phyloP scores from a whole-genome alignment of 1,140 invertebrate genomes.

The Formica exsecta region DNA sequence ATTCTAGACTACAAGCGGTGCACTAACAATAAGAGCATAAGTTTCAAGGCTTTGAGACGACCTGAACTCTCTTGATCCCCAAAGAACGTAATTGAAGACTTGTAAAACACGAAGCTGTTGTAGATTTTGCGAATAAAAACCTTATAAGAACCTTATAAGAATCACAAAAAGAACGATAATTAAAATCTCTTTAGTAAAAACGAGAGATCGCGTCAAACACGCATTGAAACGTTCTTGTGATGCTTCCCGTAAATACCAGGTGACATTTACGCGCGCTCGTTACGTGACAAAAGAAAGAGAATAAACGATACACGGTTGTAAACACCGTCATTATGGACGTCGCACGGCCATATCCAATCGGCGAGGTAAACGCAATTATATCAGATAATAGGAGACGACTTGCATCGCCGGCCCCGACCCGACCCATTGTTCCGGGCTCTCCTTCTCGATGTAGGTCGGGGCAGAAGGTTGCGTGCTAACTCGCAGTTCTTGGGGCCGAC shows the following conservation, averaged over 20 bases:
- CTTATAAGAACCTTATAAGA: not conserved
- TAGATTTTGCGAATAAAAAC: not conserved
- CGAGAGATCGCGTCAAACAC: not conserved
- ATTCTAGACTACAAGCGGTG: not conserved
- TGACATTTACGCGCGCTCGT: conserved; percentile 35
- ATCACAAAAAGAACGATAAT: not conserved
- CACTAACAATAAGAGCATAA: not conserved
- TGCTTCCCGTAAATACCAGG: not conserved
- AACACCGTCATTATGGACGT: conserved; percentile 27
- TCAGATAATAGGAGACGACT: conserved; percentile 29
- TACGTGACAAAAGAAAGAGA: not conserved
- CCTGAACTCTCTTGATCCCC: not conserved
- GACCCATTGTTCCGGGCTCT: conserved; percentile 43
- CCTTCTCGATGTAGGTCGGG: conserved; percentile 36
- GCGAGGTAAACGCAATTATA: conserved; percentile 46
- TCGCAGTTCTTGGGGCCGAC: conserved; percentile 19
- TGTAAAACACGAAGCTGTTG: too few species aligned
- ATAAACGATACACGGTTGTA: not conserved
- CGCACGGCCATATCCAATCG: conserved; percentile 15
- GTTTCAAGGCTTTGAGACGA: not conserved
- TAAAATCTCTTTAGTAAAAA: not conserved
- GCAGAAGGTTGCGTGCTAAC: conserved; percentile 37
- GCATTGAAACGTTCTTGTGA: not conserved
- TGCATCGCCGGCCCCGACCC: conserved; percentile 28
- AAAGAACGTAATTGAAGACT: not conserved